Percentiles rank a stretch among this genome's conserved stretches.
Conservation (phyloP, 2,797 vertebrate genomes). For the Jordanella pulchra region DNA sequence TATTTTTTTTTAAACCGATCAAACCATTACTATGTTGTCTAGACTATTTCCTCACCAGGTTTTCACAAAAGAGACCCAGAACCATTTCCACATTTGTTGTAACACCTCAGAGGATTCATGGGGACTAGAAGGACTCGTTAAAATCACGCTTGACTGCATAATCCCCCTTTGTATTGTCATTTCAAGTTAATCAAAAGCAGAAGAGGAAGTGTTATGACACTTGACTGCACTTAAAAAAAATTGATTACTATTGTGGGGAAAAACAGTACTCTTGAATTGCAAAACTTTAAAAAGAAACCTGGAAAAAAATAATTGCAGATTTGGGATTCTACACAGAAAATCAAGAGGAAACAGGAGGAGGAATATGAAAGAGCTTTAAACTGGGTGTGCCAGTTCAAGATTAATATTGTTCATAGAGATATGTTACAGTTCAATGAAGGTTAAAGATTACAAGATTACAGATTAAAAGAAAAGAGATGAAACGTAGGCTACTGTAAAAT, state of each 20-base stretch:
- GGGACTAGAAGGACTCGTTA: constrained; percentile 66
- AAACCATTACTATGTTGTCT: constrained; percentile 28
- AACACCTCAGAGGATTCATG: constrained; percentile 47
- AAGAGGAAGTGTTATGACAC: constrained; percentile 14
- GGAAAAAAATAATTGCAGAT: not conserved
- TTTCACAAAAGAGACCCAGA: constrained; percentile 6
- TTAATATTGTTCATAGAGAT: constrained; percentile 13
- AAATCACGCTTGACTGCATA: constrained; percentile 71
- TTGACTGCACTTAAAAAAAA: constrained; percentile 21
- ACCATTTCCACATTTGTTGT: constrained; percentile 40
- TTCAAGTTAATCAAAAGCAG: constrained; percentile 54
- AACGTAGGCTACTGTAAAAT: not conserved
- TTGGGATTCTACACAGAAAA: not conserved
- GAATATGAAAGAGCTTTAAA: constrained; percentile 10
- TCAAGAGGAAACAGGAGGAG: not conserved
- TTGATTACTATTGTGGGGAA: constrained; percentile 24
- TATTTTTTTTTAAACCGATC: constrained; percentile 14
- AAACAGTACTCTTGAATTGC: not conserved
- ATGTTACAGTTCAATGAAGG: constrained; percentile 18
- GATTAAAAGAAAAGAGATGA: not conserved
- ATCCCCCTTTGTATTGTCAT: constrained; percentile 64
- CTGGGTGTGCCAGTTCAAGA: constrained; percentile 2
- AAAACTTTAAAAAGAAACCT: not conserved
- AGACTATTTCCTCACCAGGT: constrained; percentile 2
- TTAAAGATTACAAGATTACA: constrained; percentile 9